phyloP scores from a whole-genome alignment of 1,140 invertebrate genomes.

The Bombus affinis region DNA sequence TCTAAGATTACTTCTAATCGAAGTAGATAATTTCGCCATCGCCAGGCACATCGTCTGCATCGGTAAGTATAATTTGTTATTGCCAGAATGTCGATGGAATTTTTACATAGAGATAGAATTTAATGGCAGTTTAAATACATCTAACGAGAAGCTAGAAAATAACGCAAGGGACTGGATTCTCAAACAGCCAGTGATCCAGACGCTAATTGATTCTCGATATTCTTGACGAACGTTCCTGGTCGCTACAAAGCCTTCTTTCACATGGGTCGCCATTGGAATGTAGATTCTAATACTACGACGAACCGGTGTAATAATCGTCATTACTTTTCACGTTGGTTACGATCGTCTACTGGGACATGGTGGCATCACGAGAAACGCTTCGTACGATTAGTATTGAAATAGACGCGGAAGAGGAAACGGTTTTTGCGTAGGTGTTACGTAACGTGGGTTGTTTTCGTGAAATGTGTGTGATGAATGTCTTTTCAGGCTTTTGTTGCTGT shows the following conservation, averaged over 20 bases:
- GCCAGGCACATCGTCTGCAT: background rate
- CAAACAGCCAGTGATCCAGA: background rate
- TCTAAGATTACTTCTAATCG: background rate
- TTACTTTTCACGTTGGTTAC: slow-evolving; percentile 5
- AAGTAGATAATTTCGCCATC: background rate
- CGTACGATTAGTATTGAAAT: slow-evolving; percentile 42
- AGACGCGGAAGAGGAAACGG: slow-evolving; percentile 44
- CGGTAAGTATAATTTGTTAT: no score
- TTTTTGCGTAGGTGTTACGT: slow-evolving; percentile 23
- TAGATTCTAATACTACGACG: background rate
- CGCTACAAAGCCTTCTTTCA: slow-evolving; percentile 10
- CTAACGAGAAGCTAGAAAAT: background rate
- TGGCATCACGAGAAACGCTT: background rate
- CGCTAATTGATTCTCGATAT: background rate
- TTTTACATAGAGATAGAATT: no score
- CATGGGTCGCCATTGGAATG: background rate
- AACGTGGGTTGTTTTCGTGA: slow-evolving; percentile 16
- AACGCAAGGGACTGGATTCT: background rate
- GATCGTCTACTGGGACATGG: background rate
- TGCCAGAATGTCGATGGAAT: no score
- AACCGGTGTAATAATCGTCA: background rate
- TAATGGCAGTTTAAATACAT: no score
- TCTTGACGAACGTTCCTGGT: background rate
- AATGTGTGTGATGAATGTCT: background rate
- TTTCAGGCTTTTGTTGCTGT: background rate